These are phyloP conservation scores for Phodopus roborovskii DNA, from an alignment of 2,113 vertebrate genomes.

Conservation along the genomic window DNA sequence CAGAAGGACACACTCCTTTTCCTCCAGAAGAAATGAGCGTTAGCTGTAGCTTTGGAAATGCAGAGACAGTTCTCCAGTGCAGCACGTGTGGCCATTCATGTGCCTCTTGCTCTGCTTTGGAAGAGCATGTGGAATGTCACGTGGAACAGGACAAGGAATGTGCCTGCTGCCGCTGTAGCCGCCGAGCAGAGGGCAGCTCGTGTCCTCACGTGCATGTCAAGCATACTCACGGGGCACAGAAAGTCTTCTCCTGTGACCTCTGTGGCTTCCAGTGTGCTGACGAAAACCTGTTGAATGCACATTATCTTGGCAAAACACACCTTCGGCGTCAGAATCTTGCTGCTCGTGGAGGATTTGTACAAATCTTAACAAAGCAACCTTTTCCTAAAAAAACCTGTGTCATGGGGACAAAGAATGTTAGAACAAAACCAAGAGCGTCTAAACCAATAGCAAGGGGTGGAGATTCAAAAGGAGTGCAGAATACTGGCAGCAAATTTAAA, in stretches of 20 bases:
- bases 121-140: slow-evolving; percentile 67
- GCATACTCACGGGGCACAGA: slow-evolving; percentile 66
- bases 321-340: slow-evolving; percentile 87
- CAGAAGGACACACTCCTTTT: slow-evolving; percentile 31
- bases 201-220: neutral
- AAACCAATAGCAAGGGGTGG: slow-evolving; percentile 71
- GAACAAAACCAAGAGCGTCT: slow-evolving; percentile 68
- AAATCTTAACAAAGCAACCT: slow-evolving; percentile 85
- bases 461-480: slow-evolving; percentile 69
- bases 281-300: slow-evolving; percentile 83
- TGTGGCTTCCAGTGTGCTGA: slow-evolving; percentile 87
- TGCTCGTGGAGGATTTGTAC: slow-evolving; percentile 86
- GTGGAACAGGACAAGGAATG: slow-evolving; percentile 59
- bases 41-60: neutral
- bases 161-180: slow-evolving; percentile 48
- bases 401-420: slow-evolving; percentile 70
- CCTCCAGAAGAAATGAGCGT: slow-evolving; percentile 57
- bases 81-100: slow-evolving; percentile 29
- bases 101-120: slow-evolving; percentile 73
- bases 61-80: slow-evolving; percentile 57
- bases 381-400: slow-evolving; percentile 73
- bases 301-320: slow-evolving; percentile 86
- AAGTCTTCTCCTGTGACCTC: slow-evolving; percentile 84
- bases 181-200: slow-evolving; percentile 66
- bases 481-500: slow-evolving; percentile 28